Conservation (phyloP, 2,888 invertebrate species). For the Mythimna pallens region DNA sequence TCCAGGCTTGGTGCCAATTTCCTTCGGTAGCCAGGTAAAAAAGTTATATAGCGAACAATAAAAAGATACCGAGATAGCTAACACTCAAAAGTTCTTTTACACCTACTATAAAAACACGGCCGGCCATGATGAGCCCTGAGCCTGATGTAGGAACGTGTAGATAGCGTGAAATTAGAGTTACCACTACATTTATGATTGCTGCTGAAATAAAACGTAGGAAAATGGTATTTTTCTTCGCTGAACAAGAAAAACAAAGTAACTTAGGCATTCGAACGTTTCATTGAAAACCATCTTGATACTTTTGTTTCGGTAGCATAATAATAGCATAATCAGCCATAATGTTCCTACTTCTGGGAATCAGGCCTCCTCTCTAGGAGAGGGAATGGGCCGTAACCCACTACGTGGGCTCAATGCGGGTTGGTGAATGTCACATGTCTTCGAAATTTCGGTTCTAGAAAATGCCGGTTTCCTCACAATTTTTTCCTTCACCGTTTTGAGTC, state of each 20-base stretch:
- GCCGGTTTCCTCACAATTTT: too few relatives aligned
- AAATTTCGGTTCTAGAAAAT: too few relatives aligned
- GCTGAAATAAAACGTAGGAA: not conserved
- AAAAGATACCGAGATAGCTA: slow-evolving; percentile 35
- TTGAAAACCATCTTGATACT: not conserved
- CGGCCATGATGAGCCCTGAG: slow-evolving; percentile 4
- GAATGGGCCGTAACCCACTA: too few relatives aligned
- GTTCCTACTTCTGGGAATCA: too few relatives aligned
- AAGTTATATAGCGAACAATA: slow-evolving; percentile 34
- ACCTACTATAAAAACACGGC: slow-evolving; percentile 40
- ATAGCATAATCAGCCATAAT: too few relatives aligned
- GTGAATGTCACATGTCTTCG: too few relatives aligned
- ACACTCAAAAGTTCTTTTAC: slow-evolving; percentile 38
- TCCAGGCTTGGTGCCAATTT: slow-evolving; percentile 4
- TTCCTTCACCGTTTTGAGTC: too few relatives aligned
- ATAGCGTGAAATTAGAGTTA: slow-evolving; percentile 11
- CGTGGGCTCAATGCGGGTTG: too few relatives aligned
- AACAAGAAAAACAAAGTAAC: not conserved
- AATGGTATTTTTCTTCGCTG: not conserved
- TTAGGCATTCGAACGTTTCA: not conserved
- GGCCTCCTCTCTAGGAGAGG: too few relatives aligned
- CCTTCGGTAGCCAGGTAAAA: slow-evolving; percentile 20
- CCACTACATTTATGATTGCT: not conserved
- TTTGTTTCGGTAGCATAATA: not conserved
- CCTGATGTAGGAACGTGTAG: not conserved